These are phyloP conservation scores for Macrocentrus cingulum DNA, from an alignment of 1,140 invertebrate genomes.

Conservation along the genomic window DNA sequence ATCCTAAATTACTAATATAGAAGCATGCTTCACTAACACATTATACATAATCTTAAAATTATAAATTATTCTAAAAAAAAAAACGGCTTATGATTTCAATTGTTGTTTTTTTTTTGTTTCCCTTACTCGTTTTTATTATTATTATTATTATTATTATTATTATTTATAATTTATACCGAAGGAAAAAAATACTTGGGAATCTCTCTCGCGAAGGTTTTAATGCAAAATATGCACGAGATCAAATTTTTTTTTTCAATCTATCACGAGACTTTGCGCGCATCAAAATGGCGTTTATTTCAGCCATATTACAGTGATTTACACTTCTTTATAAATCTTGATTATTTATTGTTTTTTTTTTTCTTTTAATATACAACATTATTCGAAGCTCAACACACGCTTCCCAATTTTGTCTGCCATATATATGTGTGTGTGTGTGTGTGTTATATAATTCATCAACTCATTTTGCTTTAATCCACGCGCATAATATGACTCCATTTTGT, in stretches of 20 bases:
- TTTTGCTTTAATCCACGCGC: no score
- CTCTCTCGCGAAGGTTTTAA: constrained; percentile 37
- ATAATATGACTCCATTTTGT: no score
- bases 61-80: constrained; percentile 48
- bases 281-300: no score
- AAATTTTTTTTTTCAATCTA: not conserved
- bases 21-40: constrained; percentile 60
- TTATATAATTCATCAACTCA: no score
- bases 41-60: constrained; percentile 57
- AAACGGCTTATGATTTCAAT: constrained; percentile 36
- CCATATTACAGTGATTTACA: no score
- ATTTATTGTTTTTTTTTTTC: no score
- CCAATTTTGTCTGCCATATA: no score
- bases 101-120: constrained; percentile 14
- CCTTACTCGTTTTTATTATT: constrained; percentile 23
- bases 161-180: constrained; percentile 30
- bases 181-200: constrained; percentile 48
- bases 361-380: no score
- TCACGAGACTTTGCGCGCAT: no score
- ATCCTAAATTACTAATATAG: constrained; percentile 56
- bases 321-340: no score
- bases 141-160: constrained; percentile 9
- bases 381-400: no score
- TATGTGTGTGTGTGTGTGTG: no score
- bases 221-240: constrained; percentile 28